These are phyloP conservation scores for Dicrurus megarhynchus DNA, from an alignment of 2,113 vertebrate genomes.

Conservation along the genomic window DNA sequence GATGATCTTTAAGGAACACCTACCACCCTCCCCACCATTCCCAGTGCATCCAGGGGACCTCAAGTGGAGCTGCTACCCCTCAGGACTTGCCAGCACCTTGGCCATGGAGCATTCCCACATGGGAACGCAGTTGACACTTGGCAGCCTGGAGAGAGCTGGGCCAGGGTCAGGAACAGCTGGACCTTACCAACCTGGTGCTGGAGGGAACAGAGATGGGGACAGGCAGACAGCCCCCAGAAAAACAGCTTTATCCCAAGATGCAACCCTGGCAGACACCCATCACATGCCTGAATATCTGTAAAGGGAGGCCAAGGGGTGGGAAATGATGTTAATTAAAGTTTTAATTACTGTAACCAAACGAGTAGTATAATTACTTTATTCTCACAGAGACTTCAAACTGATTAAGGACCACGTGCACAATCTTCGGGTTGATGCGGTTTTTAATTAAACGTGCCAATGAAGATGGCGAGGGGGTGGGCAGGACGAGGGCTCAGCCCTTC, in stretches of 20 bases:
- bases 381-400: conserved; percentile 66
- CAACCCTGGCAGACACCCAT: background rate
- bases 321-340: conserved; percentile 74
- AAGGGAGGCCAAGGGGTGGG: conserved; percentile 61
- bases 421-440: conserved; percentile 60
- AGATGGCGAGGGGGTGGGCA: background rate
- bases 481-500: background rate
- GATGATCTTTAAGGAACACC: background rate
- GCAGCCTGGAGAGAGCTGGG: background rate
- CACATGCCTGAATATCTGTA: background rate
- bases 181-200: background rate
- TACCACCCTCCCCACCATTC: background rate
- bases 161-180: rapidly evolving
- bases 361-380: conserved; percentile 74
- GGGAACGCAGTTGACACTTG: background rate
- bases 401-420: conserved; percentile 62
- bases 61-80: background rate
- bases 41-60: background rate
- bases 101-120: background rate
- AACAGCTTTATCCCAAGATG: background rate
- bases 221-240: background rate
- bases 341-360: conserved; percentile 75
- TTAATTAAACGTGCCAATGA: conserved; percentile 55
- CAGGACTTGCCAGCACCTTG: background rate
- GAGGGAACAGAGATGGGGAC: background rate